These are phyloP conservation scores for Encarsia formosa DNA, from an alignment of 2,888 invertebrate genomes.

Conservation along the genomic window DNA sequence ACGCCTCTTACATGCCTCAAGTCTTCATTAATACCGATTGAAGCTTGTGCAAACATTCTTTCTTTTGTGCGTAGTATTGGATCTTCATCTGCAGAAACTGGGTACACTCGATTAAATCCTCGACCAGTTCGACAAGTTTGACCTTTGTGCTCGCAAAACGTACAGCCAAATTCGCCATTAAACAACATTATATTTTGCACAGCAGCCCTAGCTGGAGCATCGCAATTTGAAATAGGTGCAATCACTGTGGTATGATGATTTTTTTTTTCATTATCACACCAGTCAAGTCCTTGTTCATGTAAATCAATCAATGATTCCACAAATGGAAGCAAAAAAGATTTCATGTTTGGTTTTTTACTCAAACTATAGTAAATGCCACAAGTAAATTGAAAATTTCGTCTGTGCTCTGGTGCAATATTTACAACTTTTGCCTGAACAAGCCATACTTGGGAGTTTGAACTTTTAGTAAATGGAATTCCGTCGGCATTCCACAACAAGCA, in stretches of 20 bases:
- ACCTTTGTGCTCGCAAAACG: constrained; percentile 6
- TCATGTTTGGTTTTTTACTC: constrained; percentile 8
- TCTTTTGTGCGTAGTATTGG: neutral
- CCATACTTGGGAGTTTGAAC: constrained; percentile 18
- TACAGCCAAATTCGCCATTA: constrained; percentile 13
- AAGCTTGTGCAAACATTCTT: neutral
- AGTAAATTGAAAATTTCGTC: constrained; percentile 10
- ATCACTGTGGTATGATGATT: constrained; percentile 8
- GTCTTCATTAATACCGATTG: neutral
- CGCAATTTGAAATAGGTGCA: constrained; percentile 10
- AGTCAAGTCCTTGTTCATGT: neutral
- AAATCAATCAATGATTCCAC: neutral
- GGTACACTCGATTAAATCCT: constrained; percentile 8
- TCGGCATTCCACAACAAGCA: constrained; percentile 18
- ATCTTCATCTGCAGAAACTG: neutral
- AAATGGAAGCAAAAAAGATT: constrained; percentile 17
- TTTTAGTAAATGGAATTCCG: constrained; percentile 8
- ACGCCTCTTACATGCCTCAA: constrained; percentile 2
- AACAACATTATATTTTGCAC: constrained; percentile 14
- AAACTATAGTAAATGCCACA: constrained; percentile 9
- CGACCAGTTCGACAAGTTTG: constrained; percentile 1
- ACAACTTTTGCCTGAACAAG: constrained; percentile 13
- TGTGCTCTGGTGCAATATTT: constrained; percentile 8
- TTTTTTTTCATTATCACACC: constrained; percentile 2
- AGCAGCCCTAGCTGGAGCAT: constrained; percentile 9